A percentile compares a stretch with the other conserved stretches of the same genome.
Conservation (phyloP, 2,888 invertebrate species). For the Selenia dentaria region DNA sequence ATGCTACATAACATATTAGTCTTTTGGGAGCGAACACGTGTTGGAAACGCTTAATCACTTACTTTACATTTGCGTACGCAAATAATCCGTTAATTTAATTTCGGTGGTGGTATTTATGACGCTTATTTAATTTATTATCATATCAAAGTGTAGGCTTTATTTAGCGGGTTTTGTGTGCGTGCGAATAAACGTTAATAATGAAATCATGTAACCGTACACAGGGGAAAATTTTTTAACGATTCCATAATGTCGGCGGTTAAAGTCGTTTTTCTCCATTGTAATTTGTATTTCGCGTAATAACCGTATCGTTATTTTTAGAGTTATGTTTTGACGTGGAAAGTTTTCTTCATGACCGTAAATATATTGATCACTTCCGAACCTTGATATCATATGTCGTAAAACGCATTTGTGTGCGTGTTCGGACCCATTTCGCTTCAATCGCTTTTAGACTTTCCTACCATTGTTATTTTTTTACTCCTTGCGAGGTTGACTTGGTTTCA, state of each 20-base stretch:
- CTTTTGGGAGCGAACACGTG: constrained; percentile 79
- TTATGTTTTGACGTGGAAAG: constrained; percentile 26
- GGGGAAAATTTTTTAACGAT: constrained; percentile 65
- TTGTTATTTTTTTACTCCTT: constrained; percentile 66
- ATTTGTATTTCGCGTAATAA: constrained; percentile 45
- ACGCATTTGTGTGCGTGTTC: constrained; percentile 60
- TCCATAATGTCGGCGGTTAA: constrained; percentile 60
- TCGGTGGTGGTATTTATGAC: constrained; percentile 74
- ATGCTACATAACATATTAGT: constrained; percentile 81
- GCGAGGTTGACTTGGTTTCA: constrained; percentile 68
- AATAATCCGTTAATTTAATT: constrained; percentile 82
- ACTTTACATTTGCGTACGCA: constrained; percentile 80
- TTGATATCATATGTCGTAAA: constrained; percentile 63
- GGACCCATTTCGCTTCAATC: constrained; percentile 57
- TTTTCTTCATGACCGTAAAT: constrained; percentile 38
- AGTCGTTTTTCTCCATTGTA: constrained; percentile 55
- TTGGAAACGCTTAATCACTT: constrained; percentile 81
- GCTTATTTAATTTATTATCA: constrained; percentile 81
- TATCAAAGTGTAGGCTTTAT: constrained; percentile 77
- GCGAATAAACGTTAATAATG: constrained; percentile 72
- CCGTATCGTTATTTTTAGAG: constrained; percentile 35
- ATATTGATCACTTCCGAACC: constrained; percentile 66
- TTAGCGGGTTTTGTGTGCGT: constrained; percentile 69
- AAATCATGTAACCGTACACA: constrained; percentile 68
- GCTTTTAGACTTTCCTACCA: constrained; percentile 63